Evolutionary conservation across 1,140 invertebrate species (phyloP), one percentile per base, ranked within the genome.

Genomic region (Fopius arisanus): DNA sequence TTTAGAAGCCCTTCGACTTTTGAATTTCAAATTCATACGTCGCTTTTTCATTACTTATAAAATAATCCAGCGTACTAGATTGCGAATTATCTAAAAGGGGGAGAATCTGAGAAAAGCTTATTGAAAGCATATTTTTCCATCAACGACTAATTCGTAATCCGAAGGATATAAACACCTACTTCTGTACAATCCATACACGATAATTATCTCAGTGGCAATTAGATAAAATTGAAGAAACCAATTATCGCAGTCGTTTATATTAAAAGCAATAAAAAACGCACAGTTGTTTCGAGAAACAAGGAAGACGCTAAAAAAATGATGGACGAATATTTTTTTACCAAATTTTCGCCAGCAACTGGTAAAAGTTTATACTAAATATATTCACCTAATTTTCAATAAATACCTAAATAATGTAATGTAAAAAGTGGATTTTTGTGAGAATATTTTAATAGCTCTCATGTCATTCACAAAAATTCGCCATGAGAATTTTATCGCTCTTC

Each of bases 31-130:
- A 62, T 62, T 62, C 23, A n/a, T 28, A 14, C 28, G 21, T 48
- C 40, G 23, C 19, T 48, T 3, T 14, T 59, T 48, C 16, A 48
- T 48, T 16, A 7, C 26, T 51, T 43, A 41, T 37, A 67, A 70
- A 72, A 77, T 78, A 84, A 87, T 77, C 87, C 87, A 87, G 83
- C 87, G 86, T 87, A 87, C 87, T 86, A 88, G 86, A 86, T 81
- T 83, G 85, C 77, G n/a, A 12, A 68, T 73, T 66, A 74, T 80
- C 76, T 78, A 82, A 80, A 75, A 80, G 77, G 68, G 77, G 77
- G 81, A 75, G 26, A 77, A 59, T 79, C 76, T 69, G 80, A 81
- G 68, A 16, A 68, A 70, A 72, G 33, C 37, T 62, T 63, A 51
- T 48, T 82, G 80, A 81, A 84, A 86, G 82, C 80, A 71, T 79